A percentile compares a stretch with the other conserved stretches of the same genome.
Evolutionary conservation across 2,888 invertebrate genomes (phyloP).

Genomic region (Nemapogon koenigi): DNA sequence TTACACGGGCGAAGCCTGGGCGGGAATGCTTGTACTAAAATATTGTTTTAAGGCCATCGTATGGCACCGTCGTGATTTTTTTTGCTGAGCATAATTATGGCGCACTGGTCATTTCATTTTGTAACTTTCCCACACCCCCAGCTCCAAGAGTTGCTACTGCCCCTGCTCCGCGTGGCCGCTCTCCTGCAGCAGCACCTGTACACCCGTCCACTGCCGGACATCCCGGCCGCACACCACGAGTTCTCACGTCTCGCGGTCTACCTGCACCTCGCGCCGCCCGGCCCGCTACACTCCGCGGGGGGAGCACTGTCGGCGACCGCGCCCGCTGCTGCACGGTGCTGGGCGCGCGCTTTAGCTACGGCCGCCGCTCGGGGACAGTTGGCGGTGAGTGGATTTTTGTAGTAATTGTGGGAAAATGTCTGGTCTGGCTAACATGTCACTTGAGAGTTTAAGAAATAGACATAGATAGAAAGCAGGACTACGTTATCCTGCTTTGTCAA

Average conservation of each 20-base stretch:
- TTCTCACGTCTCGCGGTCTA: conserved; percentile 80
- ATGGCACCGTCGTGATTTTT: too few relatives aligned
- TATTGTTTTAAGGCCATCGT: too few relatives aligned
- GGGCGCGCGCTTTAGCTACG: conserved; percentile 11
- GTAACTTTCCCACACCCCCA: conserved; percentile 25
- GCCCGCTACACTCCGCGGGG: conserved; percentile 37
- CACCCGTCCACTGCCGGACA: conserved; percentile 75
- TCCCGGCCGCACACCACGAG: conserved; percentile 70
- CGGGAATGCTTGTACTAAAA: too few relatives aligned
- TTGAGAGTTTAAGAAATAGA: too few relatives aligned
- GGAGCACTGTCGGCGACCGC: conserved; percentile 1
- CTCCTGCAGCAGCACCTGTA: conserved; percentile 84
- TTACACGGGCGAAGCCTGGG: too few relatives aligned
- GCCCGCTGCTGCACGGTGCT: conserved; percentile 4
- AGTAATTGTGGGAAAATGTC: too few relatives aligned
- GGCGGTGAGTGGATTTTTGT: conserved; percentile 28
- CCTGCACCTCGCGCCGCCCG: conserved; percentile 77
- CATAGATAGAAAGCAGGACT: too few relatives aligned
- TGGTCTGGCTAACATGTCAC: too few relatives aligned
- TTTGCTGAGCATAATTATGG: too few relatives aligned
- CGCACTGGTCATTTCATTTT: too few relatives aligned
- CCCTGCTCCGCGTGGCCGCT: conserved; percentile 84
- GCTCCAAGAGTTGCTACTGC: conserved; percentile 81
- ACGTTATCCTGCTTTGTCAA: too few relatives aligned
- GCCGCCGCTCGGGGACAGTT: conserved; percentile 20